These are phyloP conservation scores for Petrolisthes manimaculis DNA, from an alignment of 2,888 invertebrate genomes.

Conservation along the genomic window DNA sequence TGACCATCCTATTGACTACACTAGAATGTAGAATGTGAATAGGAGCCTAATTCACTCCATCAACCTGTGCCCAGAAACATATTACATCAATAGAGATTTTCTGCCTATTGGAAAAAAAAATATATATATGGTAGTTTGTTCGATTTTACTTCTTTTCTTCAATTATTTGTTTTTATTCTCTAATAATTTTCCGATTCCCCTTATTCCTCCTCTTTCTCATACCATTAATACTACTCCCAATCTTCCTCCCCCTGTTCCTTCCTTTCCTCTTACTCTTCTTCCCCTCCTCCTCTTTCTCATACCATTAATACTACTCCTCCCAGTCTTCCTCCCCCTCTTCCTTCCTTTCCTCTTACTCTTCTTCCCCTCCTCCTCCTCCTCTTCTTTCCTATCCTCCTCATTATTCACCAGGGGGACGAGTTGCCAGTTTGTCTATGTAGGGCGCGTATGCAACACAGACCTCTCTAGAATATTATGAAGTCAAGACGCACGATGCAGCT, in stretches of 20 bases:
- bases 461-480: too few relatives aligned
- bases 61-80: too few relatives aligned
- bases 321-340: background rate
- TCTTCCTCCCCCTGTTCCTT: background rate
- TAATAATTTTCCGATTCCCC: background rate
- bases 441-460: too few relatives aligned
- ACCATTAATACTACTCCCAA: too few relatives aligned
- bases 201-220: background rate
- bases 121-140: background rate
- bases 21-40: too few relatives aligned
- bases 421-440: background rate
- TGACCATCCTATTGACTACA: too few relatives aligned
- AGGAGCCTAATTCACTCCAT: too few relatives aligned
- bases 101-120: too few relatives aligned
- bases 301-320: background rate
- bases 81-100: too few relatives aligned
- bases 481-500: too few relatives aligned
- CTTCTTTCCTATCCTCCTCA: conserved; percentile 1
- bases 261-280: background rate
- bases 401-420: background rate
- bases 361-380: background rate
- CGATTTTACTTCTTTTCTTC: conserved; percentile 9
- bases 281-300: background rate
- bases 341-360: too few relatives aligned
- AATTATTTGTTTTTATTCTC: background rate